phyloP scores from a whole-genome alignment of 2,888 invertebrate genomes.

The Nephrotoma appendiculata region DNA sequence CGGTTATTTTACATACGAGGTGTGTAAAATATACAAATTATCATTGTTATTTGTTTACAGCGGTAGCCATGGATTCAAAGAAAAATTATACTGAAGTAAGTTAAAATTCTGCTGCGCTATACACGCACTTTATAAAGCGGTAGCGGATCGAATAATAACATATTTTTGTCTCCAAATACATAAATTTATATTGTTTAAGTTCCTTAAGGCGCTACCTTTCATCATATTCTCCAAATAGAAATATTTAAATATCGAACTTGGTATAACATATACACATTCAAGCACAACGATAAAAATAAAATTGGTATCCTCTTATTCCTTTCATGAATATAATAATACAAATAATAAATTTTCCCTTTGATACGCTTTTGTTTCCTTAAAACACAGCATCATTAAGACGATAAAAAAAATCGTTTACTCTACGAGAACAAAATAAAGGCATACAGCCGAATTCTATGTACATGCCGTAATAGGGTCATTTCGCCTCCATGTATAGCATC shows the following conservation, averaged over 20 bases:
- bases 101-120: no score
- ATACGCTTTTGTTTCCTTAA: neutral
- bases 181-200: neutral
- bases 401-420: neutral
- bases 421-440: neutral
- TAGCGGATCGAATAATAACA: no score
- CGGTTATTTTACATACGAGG: no score
- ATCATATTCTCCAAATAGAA: neutral
- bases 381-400: neutral
- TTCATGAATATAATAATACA: neutral
- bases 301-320: neutral
- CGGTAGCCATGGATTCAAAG: no score
- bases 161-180: no score
- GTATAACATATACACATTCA: neutral
- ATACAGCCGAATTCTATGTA: neutral
- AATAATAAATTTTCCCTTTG: neutral
- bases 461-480: neutral
- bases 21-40: no score
- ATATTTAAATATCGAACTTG: no score
- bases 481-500: neutral
- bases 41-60: no score
- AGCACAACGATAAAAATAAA: neutral
- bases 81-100: no score
- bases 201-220: neutral
- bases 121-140: no score